These are phyloP conservation scores for Catharus minimus DNA, from an alignment of 2,113 vertebrate genomes.

Conservation along the genomic window DNA sequence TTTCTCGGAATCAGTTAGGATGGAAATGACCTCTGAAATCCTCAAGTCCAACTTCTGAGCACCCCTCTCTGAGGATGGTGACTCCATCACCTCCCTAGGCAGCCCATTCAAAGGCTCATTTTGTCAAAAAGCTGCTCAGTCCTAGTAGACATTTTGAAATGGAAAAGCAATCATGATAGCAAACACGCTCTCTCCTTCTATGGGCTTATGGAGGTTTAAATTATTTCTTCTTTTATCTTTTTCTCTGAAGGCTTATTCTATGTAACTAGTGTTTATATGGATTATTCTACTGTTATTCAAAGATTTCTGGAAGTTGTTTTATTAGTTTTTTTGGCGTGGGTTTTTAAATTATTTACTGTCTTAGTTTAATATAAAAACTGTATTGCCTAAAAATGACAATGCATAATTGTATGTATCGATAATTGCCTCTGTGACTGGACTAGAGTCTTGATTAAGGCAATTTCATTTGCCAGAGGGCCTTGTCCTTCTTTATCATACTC, in stretches of 20 bases:
- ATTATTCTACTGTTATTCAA: not conserved
- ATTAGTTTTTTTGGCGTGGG: not conserved
- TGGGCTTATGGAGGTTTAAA: not conserved
- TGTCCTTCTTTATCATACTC: not conserved
- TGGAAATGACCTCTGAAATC: not conserved
- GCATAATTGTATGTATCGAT: not conserved
- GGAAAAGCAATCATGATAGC: not conserved
- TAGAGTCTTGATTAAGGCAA: not conserved
- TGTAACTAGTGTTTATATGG: not conserved
- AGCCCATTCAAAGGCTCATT: not conserved
- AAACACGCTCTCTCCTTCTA: not conserved
- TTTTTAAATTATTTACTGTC: not conserved
- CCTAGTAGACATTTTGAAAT: not conserved
- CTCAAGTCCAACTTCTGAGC: not conserved
- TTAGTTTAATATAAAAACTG: not conserved
- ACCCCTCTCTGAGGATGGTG: too few relatives aligned
- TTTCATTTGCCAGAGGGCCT: conserved; percentile 5
- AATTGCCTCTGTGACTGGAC: not conserved
- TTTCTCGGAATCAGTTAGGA: not conserved
- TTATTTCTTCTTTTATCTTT: not conserved
- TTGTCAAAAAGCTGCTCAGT: not conserved
- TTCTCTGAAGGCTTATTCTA: not conserved
- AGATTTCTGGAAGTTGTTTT: not conserved
- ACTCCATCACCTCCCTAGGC: not conserved
- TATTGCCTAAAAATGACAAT: not conserved